Percentiles rank a stretch among this genome's conserved stretches.
Evolutionary conservation across 2,888 invertebrate genomes (phyloP).

Genomic region (Eledone cirrhosa): DNA sequence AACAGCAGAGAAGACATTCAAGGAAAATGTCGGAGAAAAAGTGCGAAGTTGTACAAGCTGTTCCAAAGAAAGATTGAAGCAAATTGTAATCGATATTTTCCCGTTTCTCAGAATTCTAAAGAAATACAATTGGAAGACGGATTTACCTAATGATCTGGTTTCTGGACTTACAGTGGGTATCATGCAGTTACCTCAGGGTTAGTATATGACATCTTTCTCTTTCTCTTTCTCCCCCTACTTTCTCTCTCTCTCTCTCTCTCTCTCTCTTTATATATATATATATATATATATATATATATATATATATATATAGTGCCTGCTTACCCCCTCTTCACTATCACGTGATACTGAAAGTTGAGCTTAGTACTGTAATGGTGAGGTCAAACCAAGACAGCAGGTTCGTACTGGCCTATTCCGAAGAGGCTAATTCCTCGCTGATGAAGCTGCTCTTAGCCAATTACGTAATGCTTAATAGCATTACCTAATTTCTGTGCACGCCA

Average conservation of each 20-base stretch:
- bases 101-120: conserved; percentile 61
- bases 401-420: no score
- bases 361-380: no score
- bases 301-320: no score
- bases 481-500: no score
- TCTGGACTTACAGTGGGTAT: conserved; percentile 84
- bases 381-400: no score
- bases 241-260: background rate
- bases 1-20: conserved; percentile 4
- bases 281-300: no score
- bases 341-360: no score
- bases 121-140: conserved; percentile 59
- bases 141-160: conserved; percentile 79
- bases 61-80: conserved; percentile 41
- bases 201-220: background rate
- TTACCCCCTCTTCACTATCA: no score
- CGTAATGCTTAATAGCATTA: no score
- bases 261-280: background rate
- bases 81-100: conserved; percentile 43
- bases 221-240: no score
- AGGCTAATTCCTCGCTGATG: no score
- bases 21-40: conserved; percentile 31
- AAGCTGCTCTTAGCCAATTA: no score
- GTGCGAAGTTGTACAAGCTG: conserved; percentile 38
- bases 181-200: conserved; percentile 67